A percentile compares a stretch with the other conserved stretches of the same genome.
These are phyloP conservation scores for Oplegnathus fasciatus DNA, from an alignment of 2,113 vertebrate genomes.

Conservation along the genomic window DNA sequence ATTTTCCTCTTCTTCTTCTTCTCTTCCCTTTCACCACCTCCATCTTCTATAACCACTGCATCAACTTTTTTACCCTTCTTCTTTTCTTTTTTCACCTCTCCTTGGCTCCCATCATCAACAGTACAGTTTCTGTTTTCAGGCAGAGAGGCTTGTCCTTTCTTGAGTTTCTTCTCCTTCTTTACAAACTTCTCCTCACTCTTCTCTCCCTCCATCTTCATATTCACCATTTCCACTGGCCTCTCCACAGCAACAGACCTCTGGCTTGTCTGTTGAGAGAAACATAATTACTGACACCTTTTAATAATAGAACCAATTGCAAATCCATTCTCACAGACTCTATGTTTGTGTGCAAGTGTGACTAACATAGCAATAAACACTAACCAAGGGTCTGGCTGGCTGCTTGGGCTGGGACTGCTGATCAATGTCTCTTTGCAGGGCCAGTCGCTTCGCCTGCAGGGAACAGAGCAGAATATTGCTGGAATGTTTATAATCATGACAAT, in stretches of 20 bases:
- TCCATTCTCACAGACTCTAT: not conserved
- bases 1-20: slow-evolving; percentile 54
- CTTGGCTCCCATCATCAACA: not conserved
- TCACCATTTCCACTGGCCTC: not conserved
- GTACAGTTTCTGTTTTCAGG: not conserved
- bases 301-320: not conserved
- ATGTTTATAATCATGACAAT: not conserved
- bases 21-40: slow-evolving; percentile 13
- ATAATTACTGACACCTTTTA: not conserved
- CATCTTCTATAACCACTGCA: not conserved
- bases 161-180: slow-evolving; percentile 71
- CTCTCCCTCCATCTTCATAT: slow-evolving; percentile 40
- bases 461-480: not conserved
- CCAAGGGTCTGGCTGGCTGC: slow-evolving; percentile 25
- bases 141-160: slow-evolving; percentile 23
- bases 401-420: slow-evolving; percentile 48
- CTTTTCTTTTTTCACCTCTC: slow-evolving; percentile 29
- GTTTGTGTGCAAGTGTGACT: not conserved
- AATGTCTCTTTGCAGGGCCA: slow-evolving; percentile 61
- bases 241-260: slow-evolving; percentile 16
- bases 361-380: slow-evolving; percentile 31
- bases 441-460: slow-evolving; percentile 39
- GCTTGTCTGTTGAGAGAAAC: slow-evolving; percentile 44
- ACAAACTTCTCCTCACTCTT: slow-evolving; percentile 8
- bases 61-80: slow-evolving; percentile 46